Evolutionary conservation across 2,797 vertebrate genomes (phyloP), one percentile per base, ranked within the genome.

Genomic region (Melanotaenia pygmaea): DNA sequence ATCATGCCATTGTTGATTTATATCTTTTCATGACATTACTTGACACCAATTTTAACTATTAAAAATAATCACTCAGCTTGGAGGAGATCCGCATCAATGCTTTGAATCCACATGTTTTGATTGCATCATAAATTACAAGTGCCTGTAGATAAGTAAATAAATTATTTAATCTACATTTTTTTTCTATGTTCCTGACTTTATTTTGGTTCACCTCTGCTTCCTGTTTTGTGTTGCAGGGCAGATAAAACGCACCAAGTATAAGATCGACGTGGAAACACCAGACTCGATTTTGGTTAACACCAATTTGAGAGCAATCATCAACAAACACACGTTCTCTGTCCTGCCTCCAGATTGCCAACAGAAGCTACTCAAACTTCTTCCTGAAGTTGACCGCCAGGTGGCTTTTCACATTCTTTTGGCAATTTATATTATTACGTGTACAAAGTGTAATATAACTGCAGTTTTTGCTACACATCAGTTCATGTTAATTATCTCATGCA

Each of bases 251-350:
- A 93, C 95, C 0, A 96, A 95, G 84, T 96, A 96, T 66, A 97
- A 97, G 73, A 99, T 99, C 43, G 98, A 99, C 4, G 98, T 99
- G 82, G 98, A 99, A 90, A 99, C 98, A 0, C 98, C 98, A 0
- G 98, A 99, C 86, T 99, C 98, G 64, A 99, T 99, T 88, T 91
- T 99, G 70, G 97, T 99, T 56, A 99, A 99, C 93, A 99, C 98
- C 53, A 99, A 99, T 92, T 93, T 99, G 71, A 91, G 97, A 60
- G 98, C 98, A 0, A 94, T 99, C 83, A 98, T 99, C 89, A 99
- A 99, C 92, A 99, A 99, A 77, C 98, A 99, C 88, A 99, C 96
- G 0, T 98, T 99, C 92, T 97, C 95, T 0, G 88, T 94, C 45
- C 92, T 99, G 84, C 97, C 98, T 0, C 53, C 90, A 0, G 96